Evolutionary conservation across 2,113 vertebrate species (phyloP), one percentile per base, ranked within the genome.

Genomic region (Tricholaema leucomelas): DNA sequence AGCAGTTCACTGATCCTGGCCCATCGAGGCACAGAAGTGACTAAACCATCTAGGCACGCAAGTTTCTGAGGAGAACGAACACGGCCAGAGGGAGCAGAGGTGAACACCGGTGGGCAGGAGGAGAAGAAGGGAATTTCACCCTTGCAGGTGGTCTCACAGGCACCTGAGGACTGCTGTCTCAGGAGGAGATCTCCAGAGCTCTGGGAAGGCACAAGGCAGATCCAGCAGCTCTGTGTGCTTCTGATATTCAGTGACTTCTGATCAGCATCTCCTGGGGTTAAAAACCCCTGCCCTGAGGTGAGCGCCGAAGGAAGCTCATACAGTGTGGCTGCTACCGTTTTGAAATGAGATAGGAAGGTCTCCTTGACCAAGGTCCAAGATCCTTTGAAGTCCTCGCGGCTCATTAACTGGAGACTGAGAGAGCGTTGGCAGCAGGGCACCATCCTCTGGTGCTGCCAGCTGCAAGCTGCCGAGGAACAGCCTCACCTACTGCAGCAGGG

Each of bases 21-120:
- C n/a, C 56, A 1, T 0, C 0, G 0, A 36, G 24, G 21, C 15
- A 30, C 20, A 8, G 40, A 33, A 44, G 56, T 18, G 70, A 35
- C n/a, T 0, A 0, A 30, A 12, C 28, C 27, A 5, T 33, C 7
- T 0, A 0, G 40, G 33, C 20, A 15, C 31, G 2, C 8, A 1
- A 0, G 2, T 8, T 69, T 28, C 30, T 4, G 1, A 60, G 64
- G 54, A 79, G 21, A 21, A 25, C 4, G 15, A 25, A 33, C 23
- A 31, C 0, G 5, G 42, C 6, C 15, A 0, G 0, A 33, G 44
- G 27, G 13, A 65, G 52, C 31, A 59, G 77, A 40, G 52, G 52
- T 30, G 56, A 80, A 23, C 50, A 30, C 20, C 2, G 4, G 5
- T 16, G 56, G 35, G 72, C 35, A 85, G 77, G 24, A 65, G 1